Evolutionary conservation across 2,797 vertebrate genomes (phyloP), one percentile per base, ranked within the genome.

Genomic region (Manis pentadactyla): DNA sequence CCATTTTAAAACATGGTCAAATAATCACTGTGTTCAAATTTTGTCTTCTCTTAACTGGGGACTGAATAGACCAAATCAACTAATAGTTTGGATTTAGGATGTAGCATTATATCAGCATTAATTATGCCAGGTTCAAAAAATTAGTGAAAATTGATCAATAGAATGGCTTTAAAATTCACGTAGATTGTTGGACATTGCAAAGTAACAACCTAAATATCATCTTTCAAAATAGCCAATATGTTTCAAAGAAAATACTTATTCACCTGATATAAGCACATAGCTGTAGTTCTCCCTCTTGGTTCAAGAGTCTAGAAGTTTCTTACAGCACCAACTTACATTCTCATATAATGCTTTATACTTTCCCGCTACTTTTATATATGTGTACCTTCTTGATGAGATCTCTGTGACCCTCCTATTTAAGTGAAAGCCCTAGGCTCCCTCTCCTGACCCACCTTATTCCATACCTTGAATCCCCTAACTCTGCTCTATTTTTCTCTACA

Each of bases 181-280:
- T 57, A 84, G 61, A 34, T 85, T 69, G 17, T 15, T 88, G 49
- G 17, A n/a, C 12, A 66, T 71, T 79, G 2, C 64, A 27, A 90
- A 90, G 23, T 64, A 69, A 29, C 51, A 85, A 75, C 5, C 17
- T 75, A 75, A 79, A 83, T 89, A 78, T n/a, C 74, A 19, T 88
- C 49, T 61, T 57, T 11, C 4, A 34, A 46, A 51, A 69, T 81
- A 77, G 27, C 53, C 84, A 57, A 27, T 85, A 88, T 42, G 23
- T 77, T 90, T 96, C 21, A 75, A 34, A 64, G 18, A 97, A 93
- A 95, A 49, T 86, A 15, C 13, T 90, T 86, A 73, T 42, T 74
- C 34, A 82, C 12, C 71, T 37, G 29, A 68, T 79, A 63, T 27
- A 77, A 92, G 4, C 21, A 53, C 1, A n/a, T 63, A 81, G n/a